Base-by-base conservation (phyloP, 2,888 invertebrate species). In the Zygaena filipendulae region DNA sequence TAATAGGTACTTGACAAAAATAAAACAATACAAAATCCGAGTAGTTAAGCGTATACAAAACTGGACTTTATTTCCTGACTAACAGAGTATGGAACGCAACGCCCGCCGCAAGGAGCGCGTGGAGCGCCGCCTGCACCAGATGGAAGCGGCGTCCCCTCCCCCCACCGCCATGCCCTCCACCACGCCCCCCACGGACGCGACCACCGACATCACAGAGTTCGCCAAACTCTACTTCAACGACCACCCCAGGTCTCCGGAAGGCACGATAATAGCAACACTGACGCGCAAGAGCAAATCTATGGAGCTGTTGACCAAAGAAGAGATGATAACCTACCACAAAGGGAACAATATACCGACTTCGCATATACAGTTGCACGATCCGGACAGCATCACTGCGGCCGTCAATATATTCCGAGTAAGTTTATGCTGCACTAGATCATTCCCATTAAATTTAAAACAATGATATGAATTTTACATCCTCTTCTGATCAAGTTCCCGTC, bases 311-410 rank as follows among this genome's bases (percentile, higher is more conserved):
- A 91, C 93, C 3, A 95, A 95, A 53, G 91, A 92, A 50, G 95
- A 97, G 61, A 95, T 97, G 95, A 87, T 95, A 11, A 88, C 88
- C 0, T 96, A 90, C 59, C 91, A 92, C 58, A 91, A 93, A 56
- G 90, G 89, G 22, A 91, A 90, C 50, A 87, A 88, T 32, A 96
- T 97, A 44, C 92, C 95, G 1, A 93, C 91, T 27, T 95, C 96
- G 0, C 96, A 96, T 64, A 90, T 97, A 49, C 95, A 95, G 52
- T 86, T 97, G 82, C 95, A 95, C 59, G 96, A 97, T 72, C 94
- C 95, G 0, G 95, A 96, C 59, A 96, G 96, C 60, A 87, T 95
- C 19, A 87, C 90, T 26, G 85, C 94, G 1, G 94, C 96, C 3
- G 94, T 95, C 51, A 88, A 86, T 40, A 90, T 95, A 39, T 97